Evolutionary conservation across 2,797 vertebrate genomes (phyloP).

Genomic region (Microtus obscurus): DNA sequence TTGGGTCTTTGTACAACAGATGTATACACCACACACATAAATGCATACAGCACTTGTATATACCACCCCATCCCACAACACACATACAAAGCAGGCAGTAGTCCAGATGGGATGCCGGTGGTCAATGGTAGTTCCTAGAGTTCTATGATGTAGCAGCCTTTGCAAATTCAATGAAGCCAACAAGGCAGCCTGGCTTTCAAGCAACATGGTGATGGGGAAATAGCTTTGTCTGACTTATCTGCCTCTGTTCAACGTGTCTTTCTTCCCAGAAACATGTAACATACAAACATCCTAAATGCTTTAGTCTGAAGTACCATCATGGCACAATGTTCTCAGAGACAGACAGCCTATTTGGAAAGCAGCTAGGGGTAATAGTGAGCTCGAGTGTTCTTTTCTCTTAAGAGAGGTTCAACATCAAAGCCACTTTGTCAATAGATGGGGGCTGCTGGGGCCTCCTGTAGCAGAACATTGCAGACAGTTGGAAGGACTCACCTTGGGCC

Average conservation of each 20-base stretch:
- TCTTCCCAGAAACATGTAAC: neutral
- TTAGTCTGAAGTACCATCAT: neutral
- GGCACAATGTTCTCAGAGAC: neutral
- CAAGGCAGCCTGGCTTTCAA: neutral
- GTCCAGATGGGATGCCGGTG: neutral
- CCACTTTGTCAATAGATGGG: neutral
- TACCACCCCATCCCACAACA: neutral
- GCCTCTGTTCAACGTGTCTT: neutral
- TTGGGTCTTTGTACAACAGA: neutral
- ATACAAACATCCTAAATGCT: neutral
- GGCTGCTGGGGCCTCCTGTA: neutral
- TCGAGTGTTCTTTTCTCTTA: slow-evolving; percentile 1
- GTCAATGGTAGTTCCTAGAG: neutral
- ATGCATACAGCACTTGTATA: neutral
- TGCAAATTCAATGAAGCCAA: neutral
- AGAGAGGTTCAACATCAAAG: slow-evolving; percentile 39
- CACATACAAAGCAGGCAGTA: neutral
- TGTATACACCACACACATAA: neutral
- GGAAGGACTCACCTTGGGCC: neutral
- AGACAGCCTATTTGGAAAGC: neutral
- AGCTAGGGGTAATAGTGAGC: neutral
- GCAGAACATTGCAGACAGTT: neutral
- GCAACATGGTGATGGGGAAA: neutral
- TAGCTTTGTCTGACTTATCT: neutral
- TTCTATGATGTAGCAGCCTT: neutral